A percentile compares a stretch with the other conserved stretches of the same genome.
phyloP scores from a whole-genome alignment of 1,140 invertebrate genomes.

The Thalassaphorura encarpata region DNA sequence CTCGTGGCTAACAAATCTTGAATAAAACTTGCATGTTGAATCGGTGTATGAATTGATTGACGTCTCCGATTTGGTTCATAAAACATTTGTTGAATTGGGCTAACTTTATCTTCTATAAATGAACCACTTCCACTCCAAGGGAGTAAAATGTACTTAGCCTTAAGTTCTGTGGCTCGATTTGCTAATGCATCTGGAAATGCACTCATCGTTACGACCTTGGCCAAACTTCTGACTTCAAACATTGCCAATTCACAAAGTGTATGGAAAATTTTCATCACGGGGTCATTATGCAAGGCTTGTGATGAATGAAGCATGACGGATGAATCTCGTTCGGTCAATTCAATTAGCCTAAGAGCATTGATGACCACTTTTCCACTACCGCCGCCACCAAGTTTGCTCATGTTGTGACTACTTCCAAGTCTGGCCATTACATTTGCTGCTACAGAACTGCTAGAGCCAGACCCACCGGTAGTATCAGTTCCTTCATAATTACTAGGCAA shows the following conservation, averaged over 20 bases:
- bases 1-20: constrained; percentile 2
- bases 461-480: neutral
- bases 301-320: constrained; percentile 18
- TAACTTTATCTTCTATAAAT: constrained; percentile 3
- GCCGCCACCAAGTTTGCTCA: neutral
- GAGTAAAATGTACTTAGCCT: constrained; percentile 13
- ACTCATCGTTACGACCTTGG: constrained; percentile 18
- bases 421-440: neutral
- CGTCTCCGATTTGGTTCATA: neutral
- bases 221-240: constrained; percentile 1
- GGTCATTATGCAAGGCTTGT: constrained; percentile 13
- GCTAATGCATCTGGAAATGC: constrained; percentile 12
- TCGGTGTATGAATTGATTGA: constrained; percentile 11
- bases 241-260: constrained; percentile 9
- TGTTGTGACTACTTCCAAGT: neutral
- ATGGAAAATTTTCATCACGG: constrained; percentile 18
- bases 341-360: constrained; percentile 16
- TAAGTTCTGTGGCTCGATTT: constrained; percentile 5
- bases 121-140: constrained; percentile 20
- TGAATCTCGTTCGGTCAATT: constrained; percentile 20
- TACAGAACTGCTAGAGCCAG: neutral
- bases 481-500: neutral
- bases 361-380: constrained; percentile 1
- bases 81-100: neutral
- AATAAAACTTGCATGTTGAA: constrained; percentile 13